Percentiles rank a stretch among this genome's conserved stretches.
Evolutionary conservation across 2,888 invertebrate genomes (phyloP).

Genomic region (Elysia crispata): DNA sequence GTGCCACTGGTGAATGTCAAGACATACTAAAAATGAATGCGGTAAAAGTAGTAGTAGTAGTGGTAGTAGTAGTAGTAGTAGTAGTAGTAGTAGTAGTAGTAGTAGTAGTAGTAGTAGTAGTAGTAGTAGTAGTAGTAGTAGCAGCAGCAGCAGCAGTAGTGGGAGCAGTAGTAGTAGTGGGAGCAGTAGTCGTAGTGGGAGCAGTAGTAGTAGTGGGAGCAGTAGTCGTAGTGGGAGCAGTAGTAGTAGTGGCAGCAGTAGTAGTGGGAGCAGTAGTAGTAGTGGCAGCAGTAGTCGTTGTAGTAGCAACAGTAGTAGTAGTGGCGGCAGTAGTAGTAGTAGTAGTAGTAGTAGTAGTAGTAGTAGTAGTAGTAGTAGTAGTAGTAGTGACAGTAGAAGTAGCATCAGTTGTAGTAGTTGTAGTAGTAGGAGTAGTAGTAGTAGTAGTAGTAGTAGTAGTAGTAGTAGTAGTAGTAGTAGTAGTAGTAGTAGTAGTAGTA

Average conservation of each 20-base stretch:
- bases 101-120: too few species aligned
- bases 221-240: constrained; percentile 12
- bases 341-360: constrained; percentile 23
- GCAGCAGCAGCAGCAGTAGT: constrained; percentile 42
- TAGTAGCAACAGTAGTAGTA: constrained; percentile 2
- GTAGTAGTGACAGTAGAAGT: constrained; percentile 17
- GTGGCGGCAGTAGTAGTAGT: constrained; percentile 15
- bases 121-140: too few species aligned
- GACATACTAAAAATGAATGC: too few species aligned
- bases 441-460: too few species aligned
- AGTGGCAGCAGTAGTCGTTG: background rate
- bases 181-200: constrained; percentile 34
- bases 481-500: too few species aligned
- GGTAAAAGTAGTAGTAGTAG: too few species aligned
- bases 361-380: constrained; percentile 1
- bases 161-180: constrained; percentile 64
- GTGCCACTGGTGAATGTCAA: too few species aligned
- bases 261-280: background rate
- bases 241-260: background rate
- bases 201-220: constrained; percentile 25
- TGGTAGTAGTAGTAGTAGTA: too few species aligned
- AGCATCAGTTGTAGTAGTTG: background rate
- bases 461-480: too few species aligned
- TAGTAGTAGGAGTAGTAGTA: constrained; percentile 12
- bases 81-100: too few species aligned